These are phyloP conservation scores for Tonatia bakeri DNA, from an alignment of 2,113 vertebrate species.

Conservation along the genomic window DNA sequence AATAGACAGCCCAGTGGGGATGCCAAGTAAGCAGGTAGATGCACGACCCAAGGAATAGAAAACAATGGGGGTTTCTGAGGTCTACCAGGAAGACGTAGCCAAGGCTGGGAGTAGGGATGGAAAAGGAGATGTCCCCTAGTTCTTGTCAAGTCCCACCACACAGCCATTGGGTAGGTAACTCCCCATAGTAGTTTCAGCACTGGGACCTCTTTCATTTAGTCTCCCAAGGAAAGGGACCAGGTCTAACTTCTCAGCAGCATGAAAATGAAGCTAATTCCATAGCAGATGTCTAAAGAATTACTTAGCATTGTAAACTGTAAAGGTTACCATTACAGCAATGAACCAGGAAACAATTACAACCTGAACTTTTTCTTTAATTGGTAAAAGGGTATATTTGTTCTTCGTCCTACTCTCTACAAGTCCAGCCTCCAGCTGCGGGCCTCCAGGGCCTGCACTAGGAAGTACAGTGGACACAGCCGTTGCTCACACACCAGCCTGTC, in stretches of 20 bases:
- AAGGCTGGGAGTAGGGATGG: not conserved
- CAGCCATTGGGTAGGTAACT: not conserved
- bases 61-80: not conserved
- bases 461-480: not conserved
- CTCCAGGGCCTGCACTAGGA: not conserved
- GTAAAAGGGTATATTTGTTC: not conserved
- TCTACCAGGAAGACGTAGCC: not conserved
- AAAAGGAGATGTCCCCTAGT: not conserved
- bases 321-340: not conserved
- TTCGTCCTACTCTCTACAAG: not conserved
- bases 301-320: not conserved
- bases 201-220: not conserved
- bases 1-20: not conserved
- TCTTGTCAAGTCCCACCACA: not conserved
- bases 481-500: not conserved
- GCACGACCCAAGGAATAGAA: not conserved
- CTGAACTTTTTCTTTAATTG: not conserved
- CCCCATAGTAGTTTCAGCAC: not conserved
- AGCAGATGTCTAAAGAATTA: not conserved
- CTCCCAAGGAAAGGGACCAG: not conserved
- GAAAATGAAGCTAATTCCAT: not conserved
- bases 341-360: not conserved
- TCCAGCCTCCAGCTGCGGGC: not conserved
- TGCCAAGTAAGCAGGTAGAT: not conserved
- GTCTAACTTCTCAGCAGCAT: not conserved